Evolutionary conservation across 1,140 invertebrate species (phyloP).

Genomic region (Berghia stephanieae): DNA sequence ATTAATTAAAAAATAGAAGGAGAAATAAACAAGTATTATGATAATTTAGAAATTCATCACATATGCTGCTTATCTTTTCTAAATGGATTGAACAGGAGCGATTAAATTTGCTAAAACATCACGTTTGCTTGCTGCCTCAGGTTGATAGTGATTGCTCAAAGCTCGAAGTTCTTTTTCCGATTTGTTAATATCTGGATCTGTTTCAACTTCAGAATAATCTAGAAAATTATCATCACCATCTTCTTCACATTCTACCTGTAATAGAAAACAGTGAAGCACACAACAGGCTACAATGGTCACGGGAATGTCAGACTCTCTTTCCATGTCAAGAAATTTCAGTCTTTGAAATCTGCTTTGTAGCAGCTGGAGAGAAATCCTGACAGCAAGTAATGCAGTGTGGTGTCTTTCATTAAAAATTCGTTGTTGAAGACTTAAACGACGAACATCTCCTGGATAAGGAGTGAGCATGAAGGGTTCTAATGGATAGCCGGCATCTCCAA

Average conservation of each 20-base stretch:
- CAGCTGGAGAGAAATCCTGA: conserved; percentile 20
- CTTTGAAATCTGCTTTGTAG: conserved; percentile 29
- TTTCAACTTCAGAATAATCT: conserved; percentile 27
- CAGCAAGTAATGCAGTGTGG: conserved; percentile 25
- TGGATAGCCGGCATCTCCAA: conserved; percentile 32
- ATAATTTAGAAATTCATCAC: too few relatives aligned
- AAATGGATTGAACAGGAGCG: conserved; percentile 10
- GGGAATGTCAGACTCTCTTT: conserved; percentile 30
- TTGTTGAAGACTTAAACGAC: conserved; percentile 13
- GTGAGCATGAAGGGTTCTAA: conserved; percentile 32
- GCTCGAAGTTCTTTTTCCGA: conserved; percentile 29
- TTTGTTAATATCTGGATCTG: conserved; percentile 31
- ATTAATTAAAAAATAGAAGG: background rate
- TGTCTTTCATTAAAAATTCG: conserved; percentile 29
- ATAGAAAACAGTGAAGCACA: conserved; percentile 30
- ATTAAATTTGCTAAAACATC: conserved; percentile 31
- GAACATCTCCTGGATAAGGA: conserved; percentile 25
- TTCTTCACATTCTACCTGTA: conserved; percentile 31
- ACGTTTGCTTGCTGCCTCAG: conserved; percentile 31
- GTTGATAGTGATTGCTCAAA: conserved; percentile 29
- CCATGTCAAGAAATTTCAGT: conserved; percentile 33
- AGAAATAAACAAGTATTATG: background rate
- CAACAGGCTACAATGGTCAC: conserved; percentile 31
- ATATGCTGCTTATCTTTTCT: too few relatives aligned
- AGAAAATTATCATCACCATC: conserved; percentile 29